A percentile compares a stretch with the other conserved stretches of the same genome.
Evolutionary conservation across 2,888 invertebrate genomes (phyloP).

Genomic region (Ephialtes manifestator): DNA sequence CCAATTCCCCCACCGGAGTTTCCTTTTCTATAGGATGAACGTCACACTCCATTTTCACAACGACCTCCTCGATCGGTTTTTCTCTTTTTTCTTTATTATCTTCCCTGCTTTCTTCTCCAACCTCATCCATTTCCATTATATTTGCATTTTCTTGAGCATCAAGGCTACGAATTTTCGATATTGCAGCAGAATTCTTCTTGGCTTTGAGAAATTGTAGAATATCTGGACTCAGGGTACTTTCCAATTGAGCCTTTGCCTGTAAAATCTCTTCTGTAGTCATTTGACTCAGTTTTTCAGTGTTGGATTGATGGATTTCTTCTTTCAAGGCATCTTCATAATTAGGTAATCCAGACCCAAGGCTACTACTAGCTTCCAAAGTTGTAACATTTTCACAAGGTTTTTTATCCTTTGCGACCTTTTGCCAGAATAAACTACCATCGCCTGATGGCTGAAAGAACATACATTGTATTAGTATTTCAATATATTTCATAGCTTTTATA

Average conservation of each 20-base stretch:
- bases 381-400: not conserved
- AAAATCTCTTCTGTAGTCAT: conserved; percentile 93
- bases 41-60: conserved; percentile 71
- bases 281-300: conserved; percentile 89
- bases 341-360: not conserved
- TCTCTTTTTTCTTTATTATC: conserved; percentile 42
- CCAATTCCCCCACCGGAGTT: conserved; percentile 76
- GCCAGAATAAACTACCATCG: conserved; percentile 78
- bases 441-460: conserved; percentile 68
- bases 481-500: not conserved
- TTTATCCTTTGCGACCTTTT: conserved; percentile 66
- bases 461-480: not conserved
- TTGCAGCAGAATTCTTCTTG: conserved; percentile 80
- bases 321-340: conserved; percentile 81
- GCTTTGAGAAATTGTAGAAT: conserved; percentile 89
- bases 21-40: conserved; percentile 66
- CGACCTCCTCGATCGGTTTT: not conserved
- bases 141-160: conserved; percentile 10
- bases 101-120: not conserved
- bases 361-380: not conserved
- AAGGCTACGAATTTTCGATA: not conserved
- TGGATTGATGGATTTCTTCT: conserved; percentile 91
- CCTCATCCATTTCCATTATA: conserved; percentile 59
- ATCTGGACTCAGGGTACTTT: conserved; percentile 89
- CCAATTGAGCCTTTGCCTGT: conserved; percentile 90